These are phyloP conservation scores for Numenius arquata DNA, from an alignment of 2,113 vertebrate species.

Conservation along the genomic window DNA sequence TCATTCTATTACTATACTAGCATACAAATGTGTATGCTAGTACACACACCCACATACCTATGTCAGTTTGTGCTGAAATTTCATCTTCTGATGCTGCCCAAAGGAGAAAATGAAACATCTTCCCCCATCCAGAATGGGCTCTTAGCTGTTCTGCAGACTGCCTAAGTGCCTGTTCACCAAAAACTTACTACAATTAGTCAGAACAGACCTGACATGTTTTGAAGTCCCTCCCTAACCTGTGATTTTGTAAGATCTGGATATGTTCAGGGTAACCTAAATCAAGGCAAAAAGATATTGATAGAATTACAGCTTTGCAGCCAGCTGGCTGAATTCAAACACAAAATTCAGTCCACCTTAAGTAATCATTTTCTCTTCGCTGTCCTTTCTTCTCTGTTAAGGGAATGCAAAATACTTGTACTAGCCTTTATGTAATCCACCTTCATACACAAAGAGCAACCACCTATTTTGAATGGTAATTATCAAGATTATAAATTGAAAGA, in stretches of 20 bases:
- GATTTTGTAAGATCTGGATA: background rate
- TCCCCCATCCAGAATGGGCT: background rate
- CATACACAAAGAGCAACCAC: background rate
- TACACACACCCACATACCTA: background rate
- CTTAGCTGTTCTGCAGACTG: background rate
- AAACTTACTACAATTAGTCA: background rate
- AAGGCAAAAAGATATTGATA: background rate
- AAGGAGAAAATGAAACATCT: background rate
- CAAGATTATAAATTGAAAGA: background rate
- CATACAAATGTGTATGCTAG: background rate
- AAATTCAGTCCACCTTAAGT: background rate
- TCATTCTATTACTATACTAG: background rate
- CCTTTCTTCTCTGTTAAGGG: background rate
- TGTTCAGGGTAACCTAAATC: background rate
- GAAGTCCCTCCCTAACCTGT: background rate
- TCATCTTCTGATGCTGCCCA: background rate
- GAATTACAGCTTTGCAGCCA: background rate
- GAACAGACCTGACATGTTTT: accelerated
- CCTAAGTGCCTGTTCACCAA: background rate
- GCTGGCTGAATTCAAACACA: background rate
- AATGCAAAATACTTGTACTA: background rate
- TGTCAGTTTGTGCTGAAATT: background rate
- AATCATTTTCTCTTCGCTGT: background rate
- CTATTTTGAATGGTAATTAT: background rate
- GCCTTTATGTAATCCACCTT: background rate